phyloP scores from a whole-genome alignment of 1,140 invertebrate genomes.

The Drosophila yakuba region DNA sequence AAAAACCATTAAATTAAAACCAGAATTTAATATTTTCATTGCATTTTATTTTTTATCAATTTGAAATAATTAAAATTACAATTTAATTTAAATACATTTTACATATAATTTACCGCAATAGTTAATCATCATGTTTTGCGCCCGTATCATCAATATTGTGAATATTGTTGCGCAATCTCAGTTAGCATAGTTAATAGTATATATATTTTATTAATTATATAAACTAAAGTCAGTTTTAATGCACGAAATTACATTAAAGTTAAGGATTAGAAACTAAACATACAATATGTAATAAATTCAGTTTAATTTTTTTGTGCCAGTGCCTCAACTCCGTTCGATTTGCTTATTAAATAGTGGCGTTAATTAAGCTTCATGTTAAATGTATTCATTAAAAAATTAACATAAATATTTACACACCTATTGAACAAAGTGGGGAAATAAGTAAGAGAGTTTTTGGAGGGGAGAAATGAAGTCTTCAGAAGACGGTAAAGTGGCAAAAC shows the following conservation, averaged over 20 bases:
- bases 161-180: conserved; percentile 50
- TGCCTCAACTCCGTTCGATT: conserved; percentile 44
- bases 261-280: conserved; percentile 68
- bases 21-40: conserved; percentile 51
- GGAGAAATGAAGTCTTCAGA: conserved; percentile 68
- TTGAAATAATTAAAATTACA: conserved; percentile 82
- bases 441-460: conserved; percentile 1
- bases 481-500: conserved; percentile 82
- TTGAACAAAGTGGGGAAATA: conserved; percentile 31
- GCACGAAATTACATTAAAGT: conserved; percentile 68
- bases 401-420: conserved; percentile 77
- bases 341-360: conserved; percentile 30
- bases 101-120: conserved; percentile 73
- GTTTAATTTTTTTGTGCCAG: conserved; percentile 53
- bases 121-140: conserved; percentile 43
- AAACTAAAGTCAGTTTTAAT: conserved; percentile 68
- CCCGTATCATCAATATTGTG: conserved; percentile 34
- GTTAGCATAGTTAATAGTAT: conserved; percentile 45
- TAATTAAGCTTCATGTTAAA: conserved; percentile 36
- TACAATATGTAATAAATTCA: conserved; percentile 80
- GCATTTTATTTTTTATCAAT: conserved; percentile 80
- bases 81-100: conserved; percentile 82
- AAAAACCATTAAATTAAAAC: neutral
- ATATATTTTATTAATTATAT: conserved; percentile 40
- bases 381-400: conserved; percentile 56